These are phyloP conservation scores for Sarcophaga caerulescens DNA, from an alignment of 2,888 invertebrate species.

Conservation along the genomic window DNA sequence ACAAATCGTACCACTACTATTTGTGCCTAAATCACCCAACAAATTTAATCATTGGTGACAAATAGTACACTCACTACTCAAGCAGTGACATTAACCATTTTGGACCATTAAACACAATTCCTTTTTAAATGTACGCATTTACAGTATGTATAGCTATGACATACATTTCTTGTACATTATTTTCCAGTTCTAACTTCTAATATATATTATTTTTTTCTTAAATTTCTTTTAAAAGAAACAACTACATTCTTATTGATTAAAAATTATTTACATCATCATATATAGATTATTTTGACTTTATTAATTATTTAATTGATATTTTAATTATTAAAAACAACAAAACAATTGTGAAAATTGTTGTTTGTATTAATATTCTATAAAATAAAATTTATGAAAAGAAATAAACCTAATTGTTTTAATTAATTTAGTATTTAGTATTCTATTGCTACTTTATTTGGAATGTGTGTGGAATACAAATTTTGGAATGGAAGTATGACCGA, in stretches of 20 bases:
- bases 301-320: constrained; percentile 34
- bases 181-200: constrained; percentile 6
- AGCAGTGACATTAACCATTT: constrained; percentile 44
- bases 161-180: constrained; percentile 36
- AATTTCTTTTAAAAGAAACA: background rate
- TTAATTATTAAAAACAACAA: constrained; percentile 28
- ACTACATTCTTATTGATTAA: constrained; percentile 31
- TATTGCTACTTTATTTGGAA: too few species aligned
- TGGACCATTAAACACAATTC: constrained; percentile 36
- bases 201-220: constrained; percentile 28
- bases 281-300: constrained; percentile 40
- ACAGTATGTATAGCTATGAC: constrained; percentile 42
- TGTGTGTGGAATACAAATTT: too few species aligned
- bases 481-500: too few species aligned
- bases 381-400: constrained; percentile 40
- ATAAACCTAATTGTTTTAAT: background rate
- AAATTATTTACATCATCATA: constrained; percentile 3
- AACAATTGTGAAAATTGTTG: constrained; percentile 45
- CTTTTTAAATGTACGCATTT: constrained; percentile 44
- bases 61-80: constrained; percentile 26
- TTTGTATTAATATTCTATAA: constrained; percentile 39
- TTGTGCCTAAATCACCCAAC: constrained; percentile 9
- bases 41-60: constrained; percentile 35
- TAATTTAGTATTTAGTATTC: background rate
- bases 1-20: constrained; percentile 33